Conservation (phyloP, 2,797 vertebrate species). For the Sciurus carolinensis region DNA sequence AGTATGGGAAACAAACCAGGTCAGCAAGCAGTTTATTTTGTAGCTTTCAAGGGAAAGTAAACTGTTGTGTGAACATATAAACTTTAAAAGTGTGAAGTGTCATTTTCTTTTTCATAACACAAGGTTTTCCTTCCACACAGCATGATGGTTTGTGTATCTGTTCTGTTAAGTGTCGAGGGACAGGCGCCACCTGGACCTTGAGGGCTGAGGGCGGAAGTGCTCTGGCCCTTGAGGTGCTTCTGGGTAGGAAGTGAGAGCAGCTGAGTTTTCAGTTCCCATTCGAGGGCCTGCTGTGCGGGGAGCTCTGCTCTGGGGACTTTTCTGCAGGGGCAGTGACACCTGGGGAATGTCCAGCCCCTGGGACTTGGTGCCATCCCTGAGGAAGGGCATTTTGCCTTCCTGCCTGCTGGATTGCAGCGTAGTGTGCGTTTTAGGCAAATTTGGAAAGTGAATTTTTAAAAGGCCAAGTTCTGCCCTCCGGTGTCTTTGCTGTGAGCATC, state of each 20-base stretch:
- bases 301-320: background rate
- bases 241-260: background rate
- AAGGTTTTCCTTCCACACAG: background rate
- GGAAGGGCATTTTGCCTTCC: background rate
- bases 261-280: background rate
- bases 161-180: background rate
- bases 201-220: background rate
- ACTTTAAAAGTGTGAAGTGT: conserved; percentile 83
- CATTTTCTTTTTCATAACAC: conserved; percentile 83
- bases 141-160: background rate
- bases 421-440: background rate
- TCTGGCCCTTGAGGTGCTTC: background rate
- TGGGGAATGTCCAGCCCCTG: background rate
- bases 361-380: background rate
- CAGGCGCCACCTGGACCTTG: background rate
- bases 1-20: conserved; percentile 75
- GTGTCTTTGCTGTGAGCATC: background rate
- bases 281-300: background rate
- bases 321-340: no score
- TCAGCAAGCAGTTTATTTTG: conserved; percentile 82
- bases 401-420: conserved; percentile 39
- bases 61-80: conserved; percentile 85
- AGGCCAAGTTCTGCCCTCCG: background rate
- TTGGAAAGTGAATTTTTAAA: background rate
- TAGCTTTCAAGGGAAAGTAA: conserved; percentile 83